Evolutionary conservation across 2,888 invertebrate genomes (phyloP).

Genomic region (Sesamia inferens): DNA sequence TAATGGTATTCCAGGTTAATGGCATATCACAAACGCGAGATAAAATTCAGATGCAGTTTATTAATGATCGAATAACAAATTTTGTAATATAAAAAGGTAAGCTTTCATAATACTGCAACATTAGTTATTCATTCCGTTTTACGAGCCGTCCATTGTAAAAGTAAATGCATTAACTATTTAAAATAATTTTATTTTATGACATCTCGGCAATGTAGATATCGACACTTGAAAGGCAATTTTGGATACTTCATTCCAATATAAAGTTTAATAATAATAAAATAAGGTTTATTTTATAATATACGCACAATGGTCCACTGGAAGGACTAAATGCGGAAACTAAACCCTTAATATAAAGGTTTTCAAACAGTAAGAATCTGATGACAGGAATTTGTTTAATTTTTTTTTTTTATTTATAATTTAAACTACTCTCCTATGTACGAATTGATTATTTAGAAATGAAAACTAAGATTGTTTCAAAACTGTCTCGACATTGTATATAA

Average conservation of each 20-base stretch:
- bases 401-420: too few relatives aligned
- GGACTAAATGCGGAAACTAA: too few relatives aligned
- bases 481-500: conserved; percentile 40
- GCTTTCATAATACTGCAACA: conserved; percentile 12
- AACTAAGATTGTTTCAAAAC: conserved; percentile 21
- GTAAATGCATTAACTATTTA: conserved; percentile 15
- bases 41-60: conserved; percentile 10
- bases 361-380: too few relatives aligned
- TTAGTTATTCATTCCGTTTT: conserved; percentile 23
- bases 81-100: conserved; percentile 28
- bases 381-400: too few relatives aligned
- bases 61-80: conserved; percentile 19
- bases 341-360: too few relatives aligned
- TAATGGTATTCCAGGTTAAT: conserved; percentile 31
- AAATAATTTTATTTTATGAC: conserved; percentile 15
- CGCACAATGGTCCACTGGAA: too few relatives aligned
- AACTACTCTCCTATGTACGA: too few relatives aligned
- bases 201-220: conserved; percentile 7
- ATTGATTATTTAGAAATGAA: too few relatives aligned
- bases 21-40: conserved; percentile 6
- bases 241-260: too few relatives aligned
- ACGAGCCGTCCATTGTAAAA: neutral
- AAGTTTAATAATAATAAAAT: too few relatives aligned
- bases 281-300: too few relatives aligned
- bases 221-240: too few relatives aligned